Percentiles rank a stretch among this genome's conserved stretches.
Conservation (phyloP, 2,113 vertebrate species). For the Anolis carolinensis region DNA sequence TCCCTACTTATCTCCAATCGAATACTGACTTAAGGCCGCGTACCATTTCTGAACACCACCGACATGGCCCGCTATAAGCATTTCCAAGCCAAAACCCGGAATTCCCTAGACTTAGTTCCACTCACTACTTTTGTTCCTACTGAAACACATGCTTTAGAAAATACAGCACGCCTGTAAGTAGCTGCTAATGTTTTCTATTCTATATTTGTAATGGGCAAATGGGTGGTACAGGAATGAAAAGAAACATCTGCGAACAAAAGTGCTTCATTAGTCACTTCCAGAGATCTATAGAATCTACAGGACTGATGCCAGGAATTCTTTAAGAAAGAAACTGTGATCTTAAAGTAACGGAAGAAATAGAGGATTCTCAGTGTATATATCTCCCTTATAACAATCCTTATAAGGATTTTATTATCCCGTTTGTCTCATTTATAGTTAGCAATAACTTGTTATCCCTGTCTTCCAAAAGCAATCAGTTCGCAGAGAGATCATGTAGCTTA, state of each 20-base stretch:
- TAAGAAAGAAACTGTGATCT: neutral
- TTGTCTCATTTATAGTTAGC: neutral
- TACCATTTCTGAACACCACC: neutral
- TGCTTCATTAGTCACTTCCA: neutral
- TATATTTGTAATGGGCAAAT: neutral
- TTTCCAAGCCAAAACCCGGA: neutral
- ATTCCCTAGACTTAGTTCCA: neutral
- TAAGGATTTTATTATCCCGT: neutral
- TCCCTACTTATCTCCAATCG: neutral
- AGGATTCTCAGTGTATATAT: neutral
- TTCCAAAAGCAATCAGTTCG: too few relatives aligned
- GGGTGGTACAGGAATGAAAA: neutral
- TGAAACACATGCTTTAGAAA: neutral
- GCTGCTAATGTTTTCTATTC: neutral
- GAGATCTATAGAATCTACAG: neutral
- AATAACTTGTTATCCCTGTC: too few relatives aligned
- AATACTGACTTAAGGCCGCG: accelerated
- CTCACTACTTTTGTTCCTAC: neutral
- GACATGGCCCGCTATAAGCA: neutral
- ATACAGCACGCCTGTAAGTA: conserved; percentile 9
- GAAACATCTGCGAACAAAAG: neutral
- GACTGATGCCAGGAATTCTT: neutral
- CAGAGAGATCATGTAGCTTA: too few relatives aligned
- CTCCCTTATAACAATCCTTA: neutral
- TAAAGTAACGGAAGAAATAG: neutral